A percentile compares a stretch with the other conserved stretches of the same genome.
Conservation (phyloP, 2,888 invertebrate genomes). For the Amphipoea oculea region DNA sequence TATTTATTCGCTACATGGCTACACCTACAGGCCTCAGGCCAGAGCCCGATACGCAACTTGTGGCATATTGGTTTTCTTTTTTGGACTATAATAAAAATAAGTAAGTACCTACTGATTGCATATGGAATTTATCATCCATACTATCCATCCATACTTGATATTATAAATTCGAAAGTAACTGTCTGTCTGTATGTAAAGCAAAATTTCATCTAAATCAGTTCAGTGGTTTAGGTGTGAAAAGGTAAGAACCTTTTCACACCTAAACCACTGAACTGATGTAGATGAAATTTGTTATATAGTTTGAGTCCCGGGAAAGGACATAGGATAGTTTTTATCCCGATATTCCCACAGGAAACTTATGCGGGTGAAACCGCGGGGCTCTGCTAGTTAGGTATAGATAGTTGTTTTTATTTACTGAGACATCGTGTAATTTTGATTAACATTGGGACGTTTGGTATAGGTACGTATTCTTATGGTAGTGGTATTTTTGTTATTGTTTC, state of each 20-base stretch:
- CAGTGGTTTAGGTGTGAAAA: too few relatives aligned
- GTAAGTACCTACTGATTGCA: not conserved
- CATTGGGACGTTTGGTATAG: not conserved
- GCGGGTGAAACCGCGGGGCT: too few relatives aligned
- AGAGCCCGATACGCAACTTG: not conserved
- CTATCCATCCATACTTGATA: too few relatives aligned
- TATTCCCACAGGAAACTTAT: too few relatives aligned
- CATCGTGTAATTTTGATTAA: not conserved
- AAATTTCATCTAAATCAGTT: too few relatives aligned
- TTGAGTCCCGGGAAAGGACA: too few relatives aligned
- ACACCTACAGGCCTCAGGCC: not conserved
- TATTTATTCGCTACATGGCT: not conserved
- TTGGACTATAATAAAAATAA: not conserved
- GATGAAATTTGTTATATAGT: too few relatives aligned
- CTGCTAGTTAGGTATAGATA: not conserved
- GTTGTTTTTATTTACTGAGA: not conserved
- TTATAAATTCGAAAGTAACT: too few relatives aligned
- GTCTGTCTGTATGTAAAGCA: too few relatives aligned
- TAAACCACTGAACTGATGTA: too few relatives aligned
- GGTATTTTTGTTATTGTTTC: not conserved
- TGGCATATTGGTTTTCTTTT: not conserved
- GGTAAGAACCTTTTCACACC: too few relatives aligned
- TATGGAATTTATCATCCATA: not conserved
- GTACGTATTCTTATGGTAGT: not conserved
- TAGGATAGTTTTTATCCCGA: too few relatives aligned